Evolutionary conservation across 2,797 vertebrate genomes (phyloP).

Genomic region (Telmatherina bonti): DNA sequence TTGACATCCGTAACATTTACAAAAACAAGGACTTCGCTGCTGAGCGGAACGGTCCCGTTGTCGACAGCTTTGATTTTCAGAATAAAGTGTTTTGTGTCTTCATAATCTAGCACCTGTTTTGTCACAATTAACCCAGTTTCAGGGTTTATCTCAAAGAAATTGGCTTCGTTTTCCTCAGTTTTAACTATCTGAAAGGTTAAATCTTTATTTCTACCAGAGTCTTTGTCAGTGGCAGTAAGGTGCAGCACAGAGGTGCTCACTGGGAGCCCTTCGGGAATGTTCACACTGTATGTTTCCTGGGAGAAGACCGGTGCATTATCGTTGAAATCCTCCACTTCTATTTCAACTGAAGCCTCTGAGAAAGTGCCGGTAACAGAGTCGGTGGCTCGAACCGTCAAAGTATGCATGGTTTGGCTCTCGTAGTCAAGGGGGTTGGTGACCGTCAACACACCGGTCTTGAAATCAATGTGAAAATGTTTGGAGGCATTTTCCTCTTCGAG

Average conservation of each 20-base stretch:
- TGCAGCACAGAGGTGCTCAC: constrained; percentile 87
- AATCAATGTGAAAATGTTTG: constrained; percentile 90
- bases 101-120: constrained; percentile 88
- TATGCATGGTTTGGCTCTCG: constrained; percentile 87
- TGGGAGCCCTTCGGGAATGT: constrained; percentile 87
- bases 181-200: constrained; percentile 88
- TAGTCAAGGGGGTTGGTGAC: constrained; percentile 91
- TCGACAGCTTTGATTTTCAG: constrained; percentile 90
- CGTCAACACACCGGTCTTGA: constrained; percentile 94
- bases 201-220: constrained; percentile 90
- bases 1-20: constrained; percentile 92
- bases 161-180: constrained; percentile 79
- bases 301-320: constrained; percentile 92
- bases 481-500: constrained; percentile 90
- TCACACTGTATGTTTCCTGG: constrained; percentile 79
- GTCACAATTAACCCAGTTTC: constrained; percentile 88
- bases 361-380: constrained; percentile 93
- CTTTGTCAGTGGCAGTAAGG: constrained; percentile 87
- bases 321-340: constrained; percentile 94
- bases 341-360: constrained; percentile 91
- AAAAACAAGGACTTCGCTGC: constrained; percentile 85
- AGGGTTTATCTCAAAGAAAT: constrained; percentile 89
- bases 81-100: constrained; percentile 85
- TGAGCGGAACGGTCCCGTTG: constrained; percentile 86
- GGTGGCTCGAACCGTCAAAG: constrained; percentile 90